phyloP scores from a whole-genome alignment of 2,888 invertebrate species.

The Rotaria macrura region DNA sequence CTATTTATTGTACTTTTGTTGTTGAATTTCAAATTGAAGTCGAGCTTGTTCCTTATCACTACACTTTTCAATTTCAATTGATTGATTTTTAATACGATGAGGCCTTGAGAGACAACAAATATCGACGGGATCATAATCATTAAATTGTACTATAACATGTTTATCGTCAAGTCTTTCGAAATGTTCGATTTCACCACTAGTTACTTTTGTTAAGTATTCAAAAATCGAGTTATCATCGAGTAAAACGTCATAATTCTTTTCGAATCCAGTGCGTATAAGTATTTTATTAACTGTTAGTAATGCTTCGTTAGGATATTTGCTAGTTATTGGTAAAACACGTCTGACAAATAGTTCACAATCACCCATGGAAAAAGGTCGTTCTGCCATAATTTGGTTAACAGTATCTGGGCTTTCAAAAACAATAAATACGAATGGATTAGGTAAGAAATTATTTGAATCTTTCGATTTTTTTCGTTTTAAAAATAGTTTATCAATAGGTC shows the following conservation, averaged over 20 bases:
- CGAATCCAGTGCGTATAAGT: background rate
- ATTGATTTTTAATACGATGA: background rate
- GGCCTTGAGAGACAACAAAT: background rate
- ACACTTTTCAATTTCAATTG: background rate
- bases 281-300: background rate
- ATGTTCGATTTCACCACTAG: background rate
- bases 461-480: background rate
- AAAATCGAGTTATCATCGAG: background rate
- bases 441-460: background rate
- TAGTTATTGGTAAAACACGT: background rate
- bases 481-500: background rate
- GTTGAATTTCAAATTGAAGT: background rate
- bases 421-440: background rate
- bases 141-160: background rate
- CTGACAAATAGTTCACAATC: background rate
- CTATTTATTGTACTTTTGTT: background rate
- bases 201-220: background rate
- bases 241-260: background rate
- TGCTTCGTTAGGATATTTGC: background rate
- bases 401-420: background rate
- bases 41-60: background rate
- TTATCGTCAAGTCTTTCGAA: background rate
- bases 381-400: background rate
- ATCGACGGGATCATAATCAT: conserved; percentile 4
- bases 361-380: background rate